Conservation (phyloP, 1,140 invertebrate species). For the Geopemphigus sp. region DNA sequence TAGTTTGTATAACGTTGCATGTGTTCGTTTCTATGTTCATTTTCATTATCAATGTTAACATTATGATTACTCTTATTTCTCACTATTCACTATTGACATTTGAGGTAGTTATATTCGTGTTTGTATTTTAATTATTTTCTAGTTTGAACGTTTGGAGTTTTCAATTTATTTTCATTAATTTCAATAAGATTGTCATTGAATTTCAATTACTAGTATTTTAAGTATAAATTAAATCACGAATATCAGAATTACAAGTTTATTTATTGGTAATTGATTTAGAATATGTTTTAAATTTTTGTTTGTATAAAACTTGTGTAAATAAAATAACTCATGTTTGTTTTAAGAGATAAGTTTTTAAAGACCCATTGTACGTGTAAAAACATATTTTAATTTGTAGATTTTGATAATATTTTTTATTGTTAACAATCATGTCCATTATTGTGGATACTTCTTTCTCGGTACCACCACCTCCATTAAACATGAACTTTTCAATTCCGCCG, state of each 20-base stretch:
- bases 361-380: conserved; percentile 9
- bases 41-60: conserved; percentile 19
- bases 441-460: conserved; percentile 47
- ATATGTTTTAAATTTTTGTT: not conserved
- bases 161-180: not conserved
- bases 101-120: not conserved
- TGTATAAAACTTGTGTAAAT: not conserved
- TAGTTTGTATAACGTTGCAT: not conserved
- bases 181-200: not conserved
- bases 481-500: conserved; percentile 42
- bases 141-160: not conserved
- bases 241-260: not conserved
- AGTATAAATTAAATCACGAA: not conserved
- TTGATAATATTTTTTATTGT: conserved; percentile 6
- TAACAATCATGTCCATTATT: conserved; percentile 25
- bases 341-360: conserved; percentile 6
- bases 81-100: not conserved
- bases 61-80: not conserved
- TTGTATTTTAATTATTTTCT: not conserved
- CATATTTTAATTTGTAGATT: not conserved
- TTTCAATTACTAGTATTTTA: not conserved
- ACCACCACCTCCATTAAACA: conserved; percentile 44
- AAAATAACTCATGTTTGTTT: not conserved
- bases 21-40: conserved; percentile 2
- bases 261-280: not conserved